phyloP scores from a whole-genome alignment of 2,113 vertebrate genomes.

The Motacilla tschutschensis region DNA sequence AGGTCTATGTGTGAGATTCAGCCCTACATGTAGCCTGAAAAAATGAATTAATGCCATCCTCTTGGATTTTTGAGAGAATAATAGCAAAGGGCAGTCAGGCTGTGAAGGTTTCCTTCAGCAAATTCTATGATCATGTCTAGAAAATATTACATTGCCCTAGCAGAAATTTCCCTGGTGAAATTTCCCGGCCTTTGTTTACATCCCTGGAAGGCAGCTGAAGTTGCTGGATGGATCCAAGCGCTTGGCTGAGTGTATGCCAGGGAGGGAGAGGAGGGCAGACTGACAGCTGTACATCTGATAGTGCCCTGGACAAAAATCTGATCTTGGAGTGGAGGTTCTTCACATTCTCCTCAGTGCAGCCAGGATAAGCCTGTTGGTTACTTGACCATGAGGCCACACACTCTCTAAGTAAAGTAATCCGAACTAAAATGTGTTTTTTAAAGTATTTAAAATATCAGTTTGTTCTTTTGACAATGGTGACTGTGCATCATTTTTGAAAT shows the following conservation, averaged over 20 bases:
- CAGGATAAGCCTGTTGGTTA: background rate
- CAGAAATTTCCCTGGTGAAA: background rate
- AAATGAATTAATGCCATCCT: background rate
- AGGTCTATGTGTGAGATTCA: background rate
- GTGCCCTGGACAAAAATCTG: fast-evolving
- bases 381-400: background rate
- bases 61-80: background rate
- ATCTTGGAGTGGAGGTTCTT: background rate
- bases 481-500: background rate
- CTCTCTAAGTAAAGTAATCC: background rate
- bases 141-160: background rate
- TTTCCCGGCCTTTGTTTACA: constrained; percentile 22
- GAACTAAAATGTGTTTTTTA: background rate
- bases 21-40: background rate
- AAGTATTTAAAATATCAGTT: background rate
- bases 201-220: constrained; percentile 16
- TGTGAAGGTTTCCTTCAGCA: constrained; percentile 2
- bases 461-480: background rate
- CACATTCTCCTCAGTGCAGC: background rate
- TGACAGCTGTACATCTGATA: background rate
- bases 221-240: background rate
- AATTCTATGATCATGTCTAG: background rate
- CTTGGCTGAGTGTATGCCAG: background rate
- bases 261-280: background rate
- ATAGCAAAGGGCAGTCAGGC: background rate